Evolutionary conservation across 2,113 vertebrate genomes (phyloP), one percentile per base, ranked within the genome.

Genomic region (Phrynosoma blainvillii): DNA sequence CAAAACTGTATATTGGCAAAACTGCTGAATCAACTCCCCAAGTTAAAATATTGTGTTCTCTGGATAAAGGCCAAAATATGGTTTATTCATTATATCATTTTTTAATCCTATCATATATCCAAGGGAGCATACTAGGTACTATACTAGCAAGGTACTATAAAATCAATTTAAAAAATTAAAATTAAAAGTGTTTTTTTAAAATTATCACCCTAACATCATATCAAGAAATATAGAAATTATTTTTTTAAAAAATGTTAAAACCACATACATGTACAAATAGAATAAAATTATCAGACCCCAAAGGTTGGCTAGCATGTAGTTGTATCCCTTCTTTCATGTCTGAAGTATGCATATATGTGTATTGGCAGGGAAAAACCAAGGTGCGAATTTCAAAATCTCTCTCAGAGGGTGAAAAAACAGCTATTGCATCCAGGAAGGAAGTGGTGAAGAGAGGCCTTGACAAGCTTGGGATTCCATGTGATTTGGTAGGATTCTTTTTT

Each of bases 301-400:
- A 59, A 59, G 14, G 56, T 2, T 59, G 56, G 56, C 70, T 42
- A 36, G 16, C 27, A 40, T 59, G 25, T 27, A n/a, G 36, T 16
- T 25, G 20, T 4, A 74, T 18, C 56, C 14, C 14, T 52, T 82
- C 42, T 42, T 18, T 12, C 2, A 1, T 75, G 47, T 66, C 71
- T 75, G 20, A 75, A n/a, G 25, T 82, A 7, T 59, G 56, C 56
- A 59, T 16, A 62, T 87, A 32, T 76, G 27, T 87, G 56, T 54
- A 16, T 83, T 77, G 42, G 23, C 81, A 88, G 87, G 59, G 21
- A 52, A 62, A 6, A n/a, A 14, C 9, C 9, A 68, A 36, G 47
- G 59, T 83, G n/a, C 80, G 80, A 25, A 36, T 83, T 47, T 88
- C 87, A 25, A 76, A 68, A 54, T 23, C 36, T 20, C 87, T 88